Evolutionary conservation across 2,113 vertebrate species (phyloP), one percentile per base, ranked within the genome.

Genomic region (Gadus macrocephalus): DNA sequence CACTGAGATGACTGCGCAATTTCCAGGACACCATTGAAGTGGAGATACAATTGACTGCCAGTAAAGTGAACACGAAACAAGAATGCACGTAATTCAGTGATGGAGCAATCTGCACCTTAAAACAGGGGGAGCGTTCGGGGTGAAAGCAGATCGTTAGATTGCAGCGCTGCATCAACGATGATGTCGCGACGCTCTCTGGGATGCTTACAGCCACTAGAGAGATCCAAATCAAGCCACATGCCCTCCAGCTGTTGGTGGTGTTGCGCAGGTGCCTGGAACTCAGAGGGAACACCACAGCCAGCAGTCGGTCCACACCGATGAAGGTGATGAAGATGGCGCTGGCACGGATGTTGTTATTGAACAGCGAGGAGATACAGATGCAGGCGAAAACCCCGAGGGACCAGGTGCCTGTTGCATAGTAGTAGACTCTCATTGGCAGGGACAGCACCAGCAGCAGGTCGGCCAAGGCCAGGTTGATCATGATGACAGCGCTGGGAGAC

Each of bases 321-420:
- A 88, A 84, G 64, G 89, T 91, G 81, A 92, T 89, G 78, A 90
- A 90, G 70, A 89, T 63, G 15, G 77, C 31, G 62, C 89, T 89
- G 59, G 86, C 78, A 59, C 80, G 80, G 49, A 91, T 68, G 71
- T 90, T 91, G 75, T 83, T 79, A 4, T 66, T 66, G 62, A 91
- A 88, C 16, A 90, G 62, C 78, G 83, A 83, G 0, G 73, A 79
- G 62, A 77, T 8, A 3, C 28, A 78, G 63, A 77, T 55, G 58
- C 90, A 91, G 0, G 5, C 27, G 20, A 31, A n/a, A 0, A 1
- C 1, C 9, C 74, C 20, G 5, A 88, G 53, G 1, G 74, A 53
- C 86, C 86, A 89, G 1, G 0, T 38, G 0, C 65, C 67, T 0
- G 72, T 81, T n/a, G 81, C 72, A 5, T 82, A 82, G 69, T 83